phyloP scores from a whole-genome alignment of 1,140 invertebrate species.

The Cyclargus thomasi region DNA sequence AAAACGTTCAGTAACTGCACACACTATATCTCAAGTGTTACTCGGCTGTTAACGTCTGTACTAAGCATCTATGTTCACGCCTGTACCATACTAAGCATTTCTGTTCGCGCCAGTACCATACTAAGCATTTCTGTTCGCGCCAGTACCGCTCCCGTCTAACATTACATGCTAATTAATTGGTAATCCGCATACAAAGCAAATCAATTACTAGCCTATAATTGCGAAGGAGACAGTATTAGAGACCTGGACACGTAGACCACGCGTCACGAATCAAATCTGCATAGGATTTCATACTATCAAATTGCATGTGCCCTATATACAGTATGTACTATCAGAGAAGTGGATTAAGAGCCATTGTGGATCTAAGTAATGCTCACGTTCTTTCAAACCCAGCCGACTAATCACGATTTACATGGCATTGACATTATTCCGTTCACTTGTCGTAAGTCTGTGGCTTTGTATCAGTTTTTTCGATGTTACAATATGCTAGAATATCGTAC shows the following conservation, averaged over 20 bases:
- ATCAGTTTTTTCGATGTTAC: no score
- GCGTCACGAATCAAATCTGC: neutral
- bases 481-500: no score
- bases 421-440: no score
- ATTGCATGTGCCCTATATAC: neutral
- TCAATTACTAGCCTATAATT: conserved; percentile 64
- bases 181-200: conserved; percentile 67
- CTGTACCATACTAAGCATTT: neutral
- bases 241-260: conserved; percentile 16
- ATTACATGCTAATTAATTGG: conserved; percentile 64
- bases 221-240: conserved; percentile 36
- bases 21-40: neutral
- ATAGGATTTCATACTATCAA: neutral
- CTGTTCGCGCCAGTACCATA: neutral
- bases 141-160: conserved; percentile 37
- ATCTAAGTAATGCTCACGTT: no score
- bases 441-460: no score
- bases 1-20: no score
- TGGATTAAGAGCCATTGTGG: no score
- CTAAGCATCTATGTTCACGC: neutral
- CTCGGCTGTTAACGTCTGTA: neutral
- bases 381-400: no score
- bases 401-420: no score
- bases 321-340: neutral
- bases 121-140: conserved; percentile 15